Percentiles rank a stretch among this genome's conserved stretches.
Evolutionary conservation across 2,888 invertebrate species (phyloP).

Genomic region (Nesidiocoris tenuis): DNA sequence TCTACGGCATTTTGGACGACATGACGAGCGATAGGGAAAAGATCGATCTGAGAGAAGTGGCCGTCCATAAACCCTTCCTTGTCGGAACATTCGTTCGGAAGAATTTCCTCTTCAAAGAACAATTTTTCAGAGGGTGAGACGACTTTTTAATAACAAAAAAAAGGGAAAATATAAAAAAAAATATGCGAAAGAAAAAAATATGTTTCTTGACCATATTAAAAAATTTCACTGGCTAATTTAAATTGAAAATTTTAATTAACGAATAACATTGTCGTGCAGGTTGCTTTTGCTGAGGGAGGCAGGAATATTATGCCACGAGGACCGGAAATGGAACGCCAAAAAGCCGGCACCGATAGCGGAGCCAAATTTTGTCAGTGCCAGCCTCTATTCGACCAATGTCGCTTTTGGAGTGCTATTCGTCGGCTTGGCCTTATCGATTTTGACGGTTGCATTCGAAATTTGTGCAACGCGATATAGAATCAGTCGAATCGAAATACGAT

Average conservation of each 20-base stretch:
- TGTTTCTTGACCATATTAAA: no score
- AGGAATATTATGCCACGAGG: slow-evolving; percentile 41
- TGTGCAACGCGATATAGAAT: neutral
- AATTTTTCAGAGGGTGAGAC: slow-evolving; percentile 23
- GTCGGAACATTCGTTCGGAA: slow-evolving; percentile 23
- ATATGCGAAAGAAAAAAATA: no score
- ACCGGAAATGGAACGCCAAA: slow-evolving; percentile 26
- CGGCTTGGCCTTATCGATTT: slow-evolving; percentile 38
- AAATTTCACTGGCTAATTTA: no score
- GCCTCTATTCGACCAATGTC: slow-evolving; percentile 23
- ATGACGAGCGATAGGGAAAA: slow-evolving; percentile 8
- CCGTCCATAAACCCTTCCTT: slow-evolving; percentile 8
- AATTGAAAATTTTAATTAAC: no score
- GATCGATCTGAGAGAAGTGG: slow-evolving; percentile 9
- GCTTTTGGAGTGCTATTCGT: slow-evolving; percentile 33
- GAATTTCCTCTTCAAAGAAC: slow-evolving; percentile 28
- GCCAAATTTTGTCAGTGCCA: slow-evolving; percentile 16
- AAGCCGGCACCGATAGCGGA: slow-evolving; percentile 13
- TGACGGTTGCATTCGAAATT: slow-evolving; percentile 18
- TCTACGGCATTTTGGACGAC: slow-evolving; percentile 5
- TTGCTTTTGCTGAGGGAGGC: slow-evolving; percentile 35
- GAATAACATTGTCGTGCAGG: no score
- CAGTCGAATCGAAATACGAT: neutral
- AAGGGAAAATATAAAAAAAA: no score
- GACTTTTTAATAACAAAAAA: no score